Percentiles rank a stretch among this genome's conserved stretches.
Conservation (phyloP, 2,888 invertebrate species). For the Heliothis peltigera region DNA sequence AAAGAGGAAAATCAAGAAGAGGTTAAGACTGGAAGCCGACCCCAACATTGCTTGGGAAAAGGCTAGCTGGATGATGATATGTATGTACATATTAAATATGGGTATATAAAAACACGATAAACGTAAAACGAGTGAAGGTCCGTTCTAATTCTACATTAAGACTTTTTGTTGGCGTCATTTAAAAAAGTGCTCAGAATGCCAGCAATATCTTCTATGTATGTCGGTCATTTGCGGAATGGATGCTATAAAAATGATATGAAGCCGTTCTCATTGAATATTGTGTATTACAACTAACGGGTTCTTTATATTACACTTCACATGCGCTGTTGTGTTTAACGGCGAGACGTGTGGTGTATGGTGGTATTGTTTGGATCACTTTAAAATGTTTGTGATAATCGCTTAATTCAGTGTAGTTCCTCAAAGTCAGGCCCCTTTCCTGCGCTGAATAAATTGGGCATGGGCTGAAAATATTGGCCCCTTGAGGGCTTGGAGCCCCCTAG, state of each 20-base stretch:
- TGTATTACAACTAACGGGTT: not conserved
- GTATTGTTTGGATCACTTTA: not conserved
- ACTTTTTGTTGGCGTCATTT: conserved; percentile 7
- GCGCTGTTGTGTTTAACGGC: not conserved
- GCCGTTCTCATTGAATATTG: conserved; percentile 1
- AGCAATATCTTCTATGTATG: conserved; percentile 35
- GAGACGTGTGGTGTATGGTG: not conserved
- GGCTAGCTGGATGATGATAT: too few relatives aligned
- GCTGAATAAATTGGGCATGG: too few relatives aligned
- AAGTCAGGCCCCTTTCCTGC: too few relatives aligned
- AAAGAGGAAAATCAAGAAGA: too few relatives aligned
- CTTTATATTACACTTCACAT: not conserved
- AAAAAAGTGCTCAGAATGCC: conserved; percentile 31
- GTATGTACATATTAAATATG: too few relatives aligned
- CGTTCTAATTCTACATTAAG: conserved; percentile 7
- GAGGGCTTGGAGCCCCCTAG: too few relatives aligned
- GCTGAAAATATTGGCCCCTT: too few relatives aligned
- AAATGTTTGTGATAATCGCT: too few relatives aligned
- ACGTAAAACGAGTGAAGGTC: conserved; percentile 26
- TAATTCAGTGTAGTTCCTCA: too few relatives aligned
- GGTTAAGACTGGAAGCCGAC: too few relatives aligned
- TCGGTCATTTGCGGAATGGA: conserved; percentile 2
- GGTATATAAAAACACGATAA: too few relatives aligned
- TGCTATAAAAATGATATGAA: conserved; percentile 6
- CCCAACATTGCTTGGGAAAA: too few relatives aligned